These are phyloP conservation scores for Magallana ariakensis DNA, from an alignment of 1,140 invertebrate genomes.

Conservation along the genomic window DNA sequence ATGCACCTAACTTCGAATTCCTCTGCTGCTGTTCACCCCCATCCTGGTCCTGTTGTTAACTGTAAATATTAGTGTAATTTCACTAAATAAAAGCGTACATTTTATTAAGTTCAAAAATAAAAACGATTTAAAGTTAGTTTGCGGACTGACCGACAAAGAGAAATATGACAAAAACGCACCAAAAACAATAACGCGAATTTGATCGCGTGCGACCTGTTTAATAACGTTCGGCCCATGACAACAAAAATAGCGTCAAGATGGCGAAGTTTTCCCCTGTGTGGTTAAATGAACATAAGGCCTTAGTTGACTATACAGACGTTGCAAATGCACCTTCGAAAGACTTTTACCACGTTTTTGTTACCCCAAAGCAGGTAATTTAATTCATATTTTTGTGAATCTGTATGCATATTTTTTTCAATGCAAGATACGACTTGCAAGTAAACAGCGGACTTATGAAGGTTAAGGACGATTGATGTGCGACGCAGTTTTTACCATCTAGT, in stretches of 20 bases:
- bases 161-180: too few relatives aligned
- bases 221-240: background rate
- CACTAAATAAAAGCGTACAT: too few relatives aligned
- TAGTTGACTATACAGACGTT: conserved; percentile 62
- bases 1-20: too few relatives aligned
- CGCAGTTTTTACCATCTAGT: background rate
- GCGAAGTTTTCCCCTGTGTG: conserved; percentile 37
- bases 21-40: too few relatives aligned
- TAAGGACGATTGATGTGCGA: background rate
- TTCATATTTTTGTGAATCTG: background rate
- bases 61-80: too few relatives aligned
- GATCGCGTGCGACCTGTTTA: conserved; percentile 64
- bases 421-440: background rate
- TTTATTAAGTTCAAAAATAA: too few relatives aligned
- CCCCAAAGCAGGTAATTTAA: conserved; percentile 58
- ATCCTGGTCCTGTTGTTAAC: too few relatives aligned
- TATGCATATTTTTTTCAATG: background rate
- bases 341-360: conserved; percentile 69
- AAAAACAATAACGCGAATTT: background rate
- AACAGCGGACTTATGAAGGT: background rate
- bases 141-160: too few relatives aligned
- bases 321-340: conserved; percentile 68
- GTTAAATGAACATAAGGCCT: conserved; percentile 59
- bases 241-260: conserved; percentile 23
- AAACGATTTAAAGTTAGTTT: too few relatives aligned